A percentile compares a stretch with the other conserved stretches of the same genome.
These are phyloP conservation scores for Labia minor DNA, from an alignment of 2,888 invertebrate species.

Conservation along the genomic window DNA sequence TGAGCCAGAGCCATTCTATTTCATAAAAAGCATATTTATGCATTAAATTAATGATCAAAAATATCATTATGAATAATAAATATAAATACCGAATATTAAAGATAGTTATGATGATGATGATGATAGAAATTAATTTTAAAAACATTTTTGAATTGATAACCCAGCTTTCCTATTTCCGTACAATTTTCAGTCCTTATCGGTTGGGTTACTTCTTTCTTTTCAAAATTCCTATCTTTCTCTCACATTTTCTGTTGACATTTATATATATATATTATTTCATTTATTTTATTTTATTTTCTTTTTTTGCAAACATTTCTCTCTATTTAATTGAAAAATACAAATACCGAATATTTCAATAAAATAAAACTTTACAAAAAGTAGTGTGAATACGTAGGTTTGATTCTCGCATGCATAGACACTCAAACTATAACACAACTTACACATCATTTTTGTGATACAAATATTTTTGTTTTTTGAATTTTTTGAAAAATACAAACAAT, in stretches of 20 bases:
- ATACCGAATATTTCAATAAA: not conserved
- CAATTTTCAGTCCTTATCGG: not conserved
- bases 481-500: constrained; percentile 19
- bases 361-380: not conserved
- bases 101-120: no score
- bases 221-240: constrained; percentile 25
- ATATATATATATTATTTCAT: no score
- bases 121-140: no score
- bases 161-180: not conserved
- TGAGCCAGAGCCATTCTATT: no score
- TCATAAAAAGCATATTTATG: no score
- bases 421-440: not conserved
- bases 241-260: constrained; percentile 23
- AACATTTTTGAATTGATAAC: no score
- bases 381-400: not conserved
- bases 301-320: constrained; percentile 14
- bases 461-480: constrained; percentile 21
- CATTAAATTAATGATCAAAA: no score
- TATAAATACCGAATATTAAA: no score
- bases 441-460: constrained; percentile 15
- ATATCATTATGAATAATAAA: no score
- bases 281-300: constrained; percentile 18
- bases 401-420: not conserved
- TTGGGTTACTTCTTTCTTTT: not conserved
- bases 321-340: not conserved